phyloP scores from a whole-genome alignment of 2,888 invertebrate species.

The Protodeltote pygarga region DNA sequence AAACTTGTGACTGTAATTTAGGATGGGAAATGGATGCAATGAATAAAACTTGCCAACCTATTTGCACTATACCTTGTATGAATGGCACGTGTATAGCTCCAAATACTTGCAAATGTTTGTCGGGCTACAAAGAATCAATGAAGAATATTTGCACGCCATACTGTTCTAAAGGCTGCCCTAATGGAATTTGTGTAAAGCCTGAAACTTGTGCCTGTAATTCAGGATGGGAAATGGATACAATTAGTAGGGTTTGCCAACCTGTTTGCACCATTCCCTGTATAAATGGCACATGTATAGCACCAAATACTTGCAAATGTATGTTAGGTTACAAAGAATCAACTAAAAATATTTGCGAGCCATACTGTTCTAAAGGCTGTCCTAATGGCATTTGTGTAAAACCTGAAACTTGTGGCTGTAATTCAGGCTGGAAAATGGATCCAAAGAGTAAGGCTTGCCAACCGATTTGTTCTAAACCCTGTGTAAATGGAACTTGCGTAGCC shows the following conservation, averaged over 20 bases:
- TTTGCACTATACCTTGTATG: conserved; percentile 14
- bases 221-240: conserved; percentile 13
- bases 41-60: conserved; percentile 17
- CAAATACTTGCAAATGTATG: conserved; percentile 24
- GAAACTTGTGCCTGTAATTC: conserved; percentile 19
- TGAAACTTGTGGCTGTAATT: conserved; percentile 14
- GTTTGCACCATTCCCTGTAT: conserved; percentile 13
- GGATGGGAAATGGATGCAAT: conserved; percentile 5
- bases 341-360: conserved; percentile 10
- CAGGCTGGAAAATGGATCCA: conserved; percentile 3
- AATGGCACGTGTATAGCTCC: conserved; percentile 17
- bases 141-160: conserved; percentile 10
- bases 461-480: background rate
- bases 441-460: conserved; percentile 1
- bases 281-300: conserved; percentile 15
- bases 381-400: conserved; percentile 21
- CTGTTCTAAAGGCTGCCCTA: conserved; percentile 13
- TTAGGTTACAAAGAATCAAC: conserved; percentile 6
- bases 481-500: background rate
- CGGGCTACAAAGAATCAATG: conserved; percentile 3
- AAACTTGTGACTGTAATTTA: conserved; percentile 8
- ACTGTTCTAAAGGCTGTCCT: conserved; percentile 15
- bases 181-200: conserved; percentile 22
- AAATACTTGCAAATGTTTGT: conserved; percentile 13
- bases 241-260: conserved; percentile 7